phyloP scores from a whole-genome alignment of 1,140 invertebrate species.

The Drosophila obscura region DNA sequence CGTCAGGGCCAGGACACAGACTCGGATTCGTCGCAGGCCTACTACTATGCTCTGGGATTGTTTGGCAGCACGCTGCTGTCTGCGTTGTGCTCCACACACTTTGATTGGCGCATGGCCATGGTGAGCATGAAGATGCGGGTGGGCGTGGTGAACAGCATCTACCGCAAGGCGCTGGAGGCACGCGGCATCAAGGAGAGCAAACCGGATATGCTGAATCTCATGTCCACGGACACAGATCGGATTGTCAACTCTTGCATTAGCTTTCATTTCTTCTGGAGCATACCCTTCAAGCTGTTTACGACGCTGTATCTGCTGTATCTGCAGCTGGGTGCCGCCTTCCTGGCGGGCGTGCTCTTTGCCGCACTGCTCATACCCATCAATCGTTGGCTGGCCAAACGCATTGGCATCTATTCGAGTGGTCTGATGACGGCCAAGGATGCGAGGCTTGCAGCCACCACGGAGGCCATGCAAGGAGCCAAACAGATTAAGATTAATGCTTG shows the following conservation, averaged over 20 bases:
- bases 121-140: constrained; percentile 94
- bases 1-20: constrained; percentile 25
- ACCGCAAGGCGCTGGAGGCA: constrained; percentile 92
- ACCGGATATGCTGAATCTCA: constrained; percentile 96
- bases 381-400: constrained; percentile 94
- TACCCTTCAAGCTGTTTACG: constrained; percentile 91
- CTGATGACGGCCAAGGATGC: constrained; percentile 97
- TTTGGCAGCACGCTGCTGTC: constrained; percentile 88
- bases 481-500: constrained; percentile 97
- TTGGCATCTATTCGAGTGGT: constrained; percentile 92
- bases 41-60: constrained; percentile 91
- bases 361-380: constrained; percentile 97
- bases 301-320: constrained; percentile 92
- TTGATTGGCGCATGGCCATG: constrained; percentile 93
- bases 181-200: constrained; percentile 67
- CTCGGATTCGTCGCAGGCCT: constrained; percentile 85
- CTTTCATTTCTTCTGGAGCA: constrained; percentile 98
- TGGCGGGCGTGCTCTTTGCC: constrained; percentile 94
- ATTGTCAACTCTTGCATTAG: constrained; percentile 97
- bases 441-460: constrained; percentile 94
- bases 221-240: constrained; percentile 97
- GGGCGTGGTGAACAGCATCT: constrained; percentile 92
- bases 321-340: constrained; percentile 95
- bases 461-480: constrained; percentile 93
- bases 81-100: constrained; percentile 93